Evolutionary conservation across 2,797 vertebrate species (phyloP).

Genomic region (Triplophysa bombifrons): DNA sequence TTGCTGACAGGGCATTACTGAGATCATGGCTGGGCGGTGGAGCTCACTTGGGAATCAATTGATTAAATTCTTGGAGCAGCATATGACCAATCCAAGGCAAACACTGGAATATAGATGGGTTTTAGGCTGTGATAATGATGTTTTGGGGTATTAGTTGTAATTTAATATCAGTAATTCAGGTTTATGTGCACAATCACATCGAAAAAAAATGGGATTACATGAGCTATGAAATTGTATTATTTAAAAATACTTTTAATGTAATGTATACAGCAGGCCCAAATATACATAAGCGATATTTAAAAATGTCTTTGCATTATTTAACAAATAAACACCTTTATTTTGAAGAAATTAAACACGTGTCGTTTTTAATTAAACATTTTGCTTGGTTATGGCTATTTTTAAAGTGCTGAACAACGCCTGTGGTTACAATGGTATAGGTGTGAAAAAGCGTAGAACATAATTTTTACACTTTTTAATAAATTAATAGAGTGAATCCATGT

Average conservation of each 20-base stretch:
- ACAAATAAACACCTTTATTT: too few species aligned
- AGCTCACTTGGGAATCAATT: slow-evolving; percentile 57
- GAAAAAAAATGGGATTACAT: slow-evolving; percentile 24
- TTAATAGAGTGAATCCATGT: too few species aligned
- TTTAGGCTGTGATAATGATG: slow-evolving; percentile 55
- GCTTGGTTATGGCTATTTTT: too few species aligned
- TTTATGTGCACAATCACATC: slow-evolving; percentile 30
- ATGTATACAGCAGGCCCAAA: too few species aligned
- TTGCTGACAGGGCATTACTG: slow-evolving; percentile 67
- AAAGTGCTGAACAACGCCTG: too few species aligned
- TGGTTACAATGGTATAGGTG: background rate
- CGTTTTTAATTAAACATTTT: too few species aligned
- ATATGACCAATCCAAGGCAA: slow-evolving; percentile 52
- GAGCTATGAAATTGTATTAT: background rate
- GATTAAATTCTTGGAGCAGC: slow-evolving; percentile 61
- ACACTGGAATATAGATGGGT: slow-evolving; percentile 61
- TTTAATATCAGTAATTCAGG: slow-evolving; percentile 59
- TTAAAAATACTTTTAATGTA: background rate
- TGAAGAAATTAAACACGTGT: too few species aligned
- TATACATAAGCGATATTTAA: too few species aligned
- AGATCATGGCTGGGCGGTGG: slow-evolving; percentile 57
- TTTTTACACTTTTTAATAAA: too few species aligned
- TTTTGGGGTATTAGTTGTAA: slow-evolving; percentile 57
- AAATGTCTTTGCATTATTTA: too few species aligned
- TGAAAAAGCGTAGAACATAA: too few species aligned